These are phyloP conservation scores for Ameiurus melas DNA, from an alignment of 2,113 vertebrate species.

Conservation along the genomic window DNA sequence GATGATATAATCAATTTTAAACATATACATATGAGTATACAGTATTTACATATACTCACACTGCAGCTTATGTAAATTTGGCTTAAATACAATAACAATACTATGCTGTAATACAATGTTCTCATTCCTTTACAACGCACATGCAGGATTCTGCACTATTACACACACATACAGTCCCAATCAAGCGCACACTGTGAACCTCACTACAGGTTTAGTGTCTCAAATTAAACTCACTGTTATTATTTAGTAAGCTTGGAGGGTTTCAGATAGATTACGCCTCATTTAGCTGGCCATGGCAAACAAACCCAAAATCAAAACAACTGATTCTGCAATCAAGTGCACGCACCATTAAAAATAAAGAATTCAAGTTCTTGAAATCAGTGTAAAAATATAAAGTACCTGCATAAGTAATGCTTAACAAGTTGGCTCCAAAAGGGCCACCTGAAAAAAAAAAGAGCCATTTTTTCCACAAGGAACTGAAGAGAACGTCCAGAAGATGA, in stretches of 20 bases:
- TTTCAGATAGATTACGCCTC: constrained; percentile 24
- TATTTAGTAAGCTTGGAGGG: constrained; percentile 47
- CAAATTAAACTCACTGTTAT: constrained; percentile 49
- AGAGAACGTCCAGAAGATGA: constrained; percentile 39
- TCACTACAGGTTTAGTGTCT: constrained; percentile 62
- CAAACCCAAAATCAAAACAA: constrained; percentile 28
- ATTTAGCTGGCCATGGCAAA: constrained; percentile 28
- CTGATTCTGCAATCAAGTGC: constrained; percentile 1
- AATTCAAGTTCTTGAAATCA: constrained; percentile 63
- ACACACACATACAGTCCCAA: neutral
- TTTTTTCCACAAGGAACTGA: constrained; percentile 45
- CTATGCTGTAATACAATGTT: constrained; percentile 69
- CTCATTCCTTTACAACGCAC: constrained; percentile 54
- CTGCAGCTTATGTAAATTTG: constrained; percentile 69
- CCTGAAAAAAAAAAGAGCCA: constrained; percentile 36
- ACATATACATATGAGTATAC: constrained; percentile 54
- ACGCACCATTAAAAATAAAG: constrained; percentile 17
- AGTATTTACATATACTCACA: constrained; percentile 63
- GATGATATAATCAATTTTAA: constrained; percentile 50
- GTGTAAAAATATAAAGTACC: constrained; percentile 65
- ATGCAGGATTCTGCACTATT: constrained; percentile 28
- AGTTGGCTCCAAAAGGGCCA: constrained; percentile 35
- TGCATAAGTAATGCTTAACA: constrained; percentile 60
- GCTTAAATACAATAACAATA: constrained; percentile 73
- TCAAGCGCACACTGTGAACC: constrained; percentile 28